Conservation (phyloP, 2,113 vertebrate genomes). For the Cettia cetti region DNA sequence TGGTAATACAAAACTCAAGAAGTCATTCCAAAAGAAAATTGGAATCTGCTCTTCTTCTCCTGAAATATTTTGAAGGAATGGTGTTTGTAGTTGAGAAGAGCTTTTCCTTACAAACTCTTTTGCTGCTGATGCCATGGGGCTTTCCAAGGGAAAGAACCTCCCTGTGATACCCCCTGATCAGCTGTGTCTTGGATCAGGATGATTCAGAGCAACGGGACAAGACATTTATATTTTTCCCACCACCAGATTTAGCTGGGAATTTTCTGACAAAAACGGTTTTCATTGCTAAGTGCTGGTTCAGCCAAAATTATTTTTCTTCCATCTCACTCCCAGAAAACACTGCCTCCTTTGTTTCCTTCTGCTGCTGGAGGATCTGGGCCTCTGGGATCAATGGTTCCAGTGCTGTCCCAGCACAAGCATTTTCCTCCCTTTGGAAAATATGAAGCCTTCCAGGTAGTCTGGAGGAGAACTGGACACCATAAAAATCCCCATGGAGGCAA, state of each 20-base stretch:
- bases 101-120: background rate
- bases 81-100: background rate
- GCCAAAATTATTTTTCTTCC: conserved; percentile 58
- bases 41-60: background rate
- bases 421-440: conserved; percentile 32
- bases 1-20: background rate
- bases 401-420: conserved; percentile 2
- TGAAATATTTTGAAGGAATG: background rate
- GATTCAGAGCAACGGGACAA: background rate
- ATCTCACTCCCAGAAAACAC: conserved; percentile 49
- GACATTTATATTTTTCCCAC: background rate
- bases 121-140: background rate
- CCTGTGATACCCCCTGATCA: background rate
- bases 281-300: conserved; percentile 28
- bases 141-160: background rate
- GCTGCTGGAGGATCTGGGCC: conserved; percentile 44
- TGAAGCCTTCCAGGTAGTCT: conserved; percentile 23
- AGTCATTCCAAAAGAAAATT: background rate
- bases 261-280: conserved; percentile 44
- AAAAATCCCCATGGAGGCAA: background rate
- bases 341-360: conserved; percentile 39
- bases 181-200: background rate
- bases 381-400: conserved; percentile 41
- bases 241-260: background rate
- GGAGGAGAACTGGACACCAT: background rate